Percentiles rank a stretch among this genome's conserved stretches.
phyloP scores from a whole-genome alignment of 2,797 vertebrate genomes.

The Cryptoblepharus egeriae region DNA sequence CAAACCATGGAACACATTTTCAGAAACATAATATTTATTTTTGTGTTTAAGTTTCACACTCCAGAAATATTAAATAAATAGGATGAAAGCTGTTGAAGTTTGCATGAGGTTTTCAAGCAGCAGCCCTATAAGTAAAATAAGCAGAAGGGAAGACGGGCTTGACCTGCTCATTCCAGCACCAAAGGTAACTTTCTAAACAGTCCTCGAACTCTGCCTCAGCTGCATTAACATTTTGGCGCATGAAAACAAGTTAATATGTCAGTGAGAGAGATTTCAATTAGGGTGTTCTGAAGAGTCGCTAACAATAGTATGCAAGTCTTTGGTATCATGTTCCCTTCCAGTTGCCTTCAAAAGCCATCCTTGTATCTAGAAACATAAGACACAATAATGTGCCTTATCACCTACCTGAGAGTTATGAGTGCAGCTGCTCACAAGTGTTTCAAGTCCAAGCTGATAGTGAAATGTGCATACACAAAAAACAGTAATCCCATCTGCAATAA shows the following conservation, averaged over 20 bases:
- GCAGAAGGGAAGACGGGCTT: slow-evolving; percentile 9
- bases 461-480: too few relatives aligned
- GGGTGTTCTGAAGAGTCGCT: not conserved
- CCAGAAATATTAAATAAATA: slow-evolving; percentile 68
- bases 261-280: not conserved
- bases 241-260: slow-evolving; percentile 16
- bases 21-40: slow-evolving; percentile 49
- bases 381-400: not conserved
- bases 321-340: not conserved
- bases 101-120: not conserved
- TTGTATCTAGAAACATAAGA: not conserved
- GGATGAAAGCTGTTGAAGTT: slow-evolving; percentile 48
- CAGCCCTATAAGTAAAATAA: slow-evolving; percentile 55
- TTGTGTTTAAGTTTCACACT: slow-evolving; percentile 60
- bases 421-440: too few relatives aligned
- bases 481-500: too few relatives aligned
- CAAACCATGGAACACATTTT: slow-evolving; percentile 38
- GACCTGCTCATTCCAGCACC: slow-evolving; percentile 37
- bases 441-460: too few relatives aligned
- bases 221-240: slow-evolving; percentile 41
- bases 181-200: slow-evolving; percentile 37
- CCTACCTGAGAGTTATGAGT: too few relatives aligned
- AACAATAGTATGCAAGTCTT: not conserved
- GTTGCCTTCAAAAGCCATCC: not conserved
- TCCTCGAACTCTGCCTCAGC: slow-evolving; percentile 25